Evolutionary conservation across 2,797 vertebrate species (phyloP), one percentile per base, ranked within the genome.

Genomic region (Rallus crepitans): DNA sequence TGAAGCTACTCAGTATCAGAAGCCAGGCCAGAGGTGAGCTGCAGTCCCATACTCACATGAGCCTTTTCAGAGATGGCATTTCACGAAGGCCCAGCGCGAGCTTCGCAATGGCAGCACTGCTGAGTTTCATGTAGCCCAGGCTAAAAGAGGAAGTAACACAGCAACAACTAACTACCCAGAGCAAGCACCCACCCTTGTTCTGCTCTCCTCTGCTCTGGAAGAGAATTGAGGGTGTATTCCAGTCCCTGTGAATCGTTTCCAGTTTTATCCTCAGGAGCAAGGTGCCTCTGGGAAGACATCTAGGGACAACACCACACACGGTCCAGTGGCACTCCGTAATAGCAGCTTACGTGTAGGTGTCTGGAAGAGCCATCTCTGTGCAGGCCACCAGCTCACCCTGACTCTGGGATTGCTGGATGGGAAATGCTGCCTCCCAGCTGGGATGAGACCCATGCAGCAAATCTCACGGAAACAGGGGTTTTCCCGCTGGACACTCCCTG

Each of bases 1-100:
- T 48, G 6, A 23, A 52, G 2, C 21, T 39, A 2, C 8, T 47
- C 37, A 56, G 6, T 6, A 63, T 1, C 20, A 68, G 55, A 30
- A 27, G 61, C 37, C 0, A 0, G 56, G 70, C 28, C 25, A 21
- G 75, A 45, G 63, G 8, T 0, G 2, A 92, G 56, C 56, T 76
- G 89, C 70, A 66, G 72, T 16, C 53, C 42, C 48, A 53, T 68
- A 98, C 98, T 98, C 82, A 99, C 99, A 97, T 82, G 6, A 99
- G 98, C 73, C 94, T 97, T 89, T 87, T 97, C 77, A 99, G 87
- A 20, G 89, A 97, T 6, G 73, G 88, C 97, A 97, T 97, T 12
- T 47, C 81, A 39, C n/a, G 68, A 3, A 99, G 96, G 6, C 91
- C 94, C 63, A 80, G 92, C 25, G 87, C 94, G 61, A 99, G 97